Evolutionary conservation across 64 coral and sea anemone species (phyloP).

Genomic region (Catalaphyllia jardinei): DNA sequence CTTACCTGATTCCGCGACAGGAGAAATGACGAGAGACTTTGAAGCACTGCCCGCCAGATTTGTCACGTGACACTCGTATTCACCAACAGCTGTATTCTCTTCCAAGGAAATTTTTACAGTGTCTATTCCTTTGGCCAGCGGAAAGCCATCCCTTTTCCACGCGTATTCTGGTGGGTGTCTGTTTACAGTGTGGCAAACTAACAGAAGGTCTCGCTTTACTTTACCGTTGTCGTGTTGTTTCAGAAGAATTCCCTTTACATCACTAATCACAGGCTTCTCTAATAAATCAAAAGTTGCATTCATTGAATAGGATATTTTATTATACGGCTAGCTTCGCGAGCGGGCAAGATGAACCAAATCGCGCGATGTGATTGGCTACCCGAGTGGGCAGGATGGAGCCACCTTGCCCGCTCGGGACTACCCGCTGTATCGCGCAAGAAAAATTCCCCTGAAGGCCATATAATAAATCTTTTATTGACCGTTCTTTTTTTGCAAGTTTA

Average conservation of each 20-base stretch:
- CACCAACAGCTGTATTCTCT: neutral
- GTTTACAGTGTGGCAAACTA: slow-evolving; percentile 4
- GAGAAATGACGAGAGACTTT: neutral
- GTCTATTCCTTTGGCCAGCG: neutral
- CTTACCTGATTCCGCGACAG: neutral
- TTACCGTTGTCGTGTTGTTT: neutral
- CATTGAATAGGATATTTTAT: too few species aligned
- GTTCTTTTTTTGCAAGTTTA: too few species aligned
- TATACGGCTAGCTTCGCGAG: too few species aligned
- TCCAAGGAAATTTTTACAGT: neutral
- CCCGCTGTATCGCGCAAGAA: too few species aligned
- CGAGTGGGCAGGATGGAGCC: too few species aligned
- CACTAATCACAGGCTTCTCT: slow-evolving; percentile 4
- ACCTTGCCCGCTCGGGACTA: too few species aligned
- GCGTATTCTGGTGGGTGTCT: slow-evolving; percentile 1
- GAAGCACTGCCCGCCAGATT: neutral
- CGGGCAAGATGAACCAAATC: too few species aligned
- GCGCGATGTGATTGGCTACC: too few species aligned
- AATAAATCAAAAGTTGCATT: neutral
- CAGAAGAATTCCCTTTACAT: neutral
- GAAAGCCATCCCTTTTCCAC: slow-evolving; percentile 1
- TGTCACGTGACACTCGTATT: slow-evolving; percentile 17
- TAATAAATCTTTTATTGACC: too few species aligned
- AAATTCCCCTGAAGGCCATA: too few species aligned
- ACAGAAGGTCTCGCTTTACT: neutral